Percentiles rank a stretch among this genome's conserved stretches.
Evolutionary conservation across 2,797 vertebrate species (phyloP).

Genomic region (Coregonus suidteri): DNA sequence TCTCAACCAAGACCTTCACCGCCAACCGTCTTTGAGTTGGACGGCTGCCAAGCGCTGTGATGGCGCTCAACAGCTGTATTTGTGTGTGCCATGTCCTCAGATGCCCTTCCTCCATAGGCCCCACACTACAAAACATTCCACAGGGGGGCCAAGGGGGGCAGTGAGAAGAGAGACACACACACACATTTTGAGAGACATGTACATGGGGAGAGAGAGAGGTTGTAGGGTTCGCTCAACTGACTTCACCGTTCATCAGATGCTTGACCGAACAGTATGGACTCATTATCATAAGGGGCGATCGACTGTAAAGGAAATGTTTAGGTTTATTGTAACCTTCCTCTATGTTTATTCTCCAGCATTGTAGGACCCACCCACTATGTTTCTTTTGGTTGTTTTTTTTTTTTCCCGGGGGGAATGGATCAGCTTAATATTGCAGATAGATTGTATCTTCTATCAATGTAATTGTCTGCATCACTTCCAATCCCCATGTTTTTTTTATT

Average conservation of each 20-base stretch:
- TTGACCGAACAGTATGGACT: slow-evolving; percentile 22
- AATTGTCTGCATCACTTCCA: too few species aligned
- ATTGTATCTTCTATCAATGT: too few species aligned
- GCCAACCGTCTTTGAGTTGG: slow-evolving; percentile 70
- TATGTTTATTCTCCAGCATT: neutral
- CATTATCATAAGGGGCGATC: slow-evolving; percentile 10
- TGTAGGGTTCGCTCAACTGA: slow-evolving; percentile 12
- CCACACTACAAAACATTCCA: slow-evolving; percentile 76
- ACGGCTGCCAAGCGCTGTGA: slow-evolving; percentile 66
- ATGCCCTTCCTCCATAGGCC: slow-evolving; percentile 77
- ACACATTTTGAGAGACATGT: slow-evolving; percentile 32
- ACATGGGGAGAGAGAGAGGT: slow-evolving; percentile 13
- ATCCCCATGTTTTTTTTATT: too few species aligned
- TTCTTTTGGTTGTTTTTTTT: too few species aligned
- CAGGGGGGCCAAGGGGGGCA: slow-evolving; percentile 67
- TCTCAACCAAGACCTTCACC: slow-evolving; percentile 62
- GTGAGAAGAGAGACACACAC: slow-evolving; percentile 3
- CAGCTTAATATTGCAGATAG: too few species aligned
- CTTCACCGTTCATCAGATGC: slow-evolving; percentile 6
- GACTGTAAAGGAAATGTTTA: neutral
- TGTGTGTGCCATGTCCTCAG: slow-evolving; percentile 69
- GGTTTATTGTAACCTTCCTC: slow-evolving; percentile 10
- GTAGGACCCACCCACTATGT: neutral
- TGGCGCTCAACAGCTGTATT: slow-evolving; percentile 79
- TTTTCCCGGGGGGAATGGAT: too few species aligned